Conservation (phyloP, 2,113 vertebrate species). For the Rhipidura dahli region DNA sequence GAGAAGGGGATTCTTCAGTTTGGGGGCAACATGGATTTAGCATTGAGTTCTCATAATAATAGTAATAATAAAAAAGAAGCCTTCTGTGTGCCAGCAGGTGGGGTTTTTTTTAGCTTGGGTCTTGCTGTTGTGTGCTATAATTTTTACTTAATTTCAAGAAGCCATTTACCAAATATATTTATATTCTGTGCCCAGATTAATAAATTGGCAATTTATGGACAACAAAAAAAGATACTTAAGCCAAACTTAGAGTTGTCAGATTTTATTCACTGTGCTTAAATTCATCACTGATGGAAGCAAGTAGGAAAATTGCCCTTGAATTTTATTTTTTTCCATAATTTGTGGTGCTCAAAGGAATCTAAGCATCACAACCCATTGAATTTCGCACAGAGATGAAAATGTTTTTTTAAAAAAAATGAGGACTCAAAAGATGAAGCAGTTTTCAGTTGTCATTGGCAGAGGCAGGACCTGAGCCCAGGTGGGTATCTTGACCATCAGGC, state of each 20-base stretch:
- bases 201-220: neutral
- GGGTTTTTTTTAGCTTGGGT: neutral
- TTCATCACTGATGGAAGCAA: neutral
- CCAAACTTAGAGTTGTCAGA: neutral
- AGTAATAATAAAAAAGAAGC: neutral
- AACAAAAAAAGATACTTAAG: slow-evolving; percentile 1
- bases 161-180: neutral
- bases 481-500: neutral
- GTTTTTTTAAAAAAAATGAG: neutral
- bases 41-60: neutral
- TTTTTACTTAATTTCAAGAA: neutral
- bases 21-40: neutral
- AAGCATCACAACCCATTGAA: neutral
- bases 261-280: neutral
- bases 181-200: neutral
- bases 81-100: neutral
- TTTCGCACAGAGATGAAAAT: neutral
- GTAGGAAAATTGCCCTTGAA: neutral
- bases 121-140: neutral
- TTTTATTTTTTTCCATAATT: neutral
- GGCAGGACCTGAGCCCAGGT: neutral
- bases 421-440: neutral
- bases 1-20: neutral
- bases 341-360: neutral
- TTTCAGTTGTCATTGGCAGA: neutral